Conservation (phyloP, 2,797 vertebrate species). For the Phrynocephalus forsythii region DNA sequence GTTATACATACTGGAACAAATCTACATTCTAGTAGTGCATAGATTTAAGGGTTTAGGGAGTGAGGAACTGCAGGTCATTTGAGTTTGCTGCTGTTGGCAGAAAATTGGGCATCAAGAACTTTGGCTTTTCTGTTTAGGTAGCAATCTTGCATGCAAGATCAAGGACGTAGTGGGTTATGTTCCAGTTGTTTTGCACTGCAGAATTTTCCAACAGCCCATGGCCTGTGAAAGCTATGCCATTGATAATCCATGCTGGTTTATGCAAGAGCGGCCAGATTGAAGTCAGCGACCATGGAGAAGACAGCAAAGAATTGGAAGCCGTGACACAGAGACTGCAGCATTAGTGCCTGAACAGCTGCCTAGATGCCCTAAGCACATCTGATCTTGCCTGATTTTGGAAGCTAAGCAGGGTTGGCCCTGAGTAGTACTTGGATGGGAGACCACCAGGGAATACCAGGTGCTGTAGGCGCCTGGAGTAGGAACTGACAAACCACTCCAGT, state of each 20-base stretch:
- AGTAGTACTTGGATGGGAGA: no score
- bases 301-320: neutral
- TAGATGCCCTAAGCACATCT: no score
- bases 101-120: neutral
- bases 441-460: no score
- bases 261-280: neutral
- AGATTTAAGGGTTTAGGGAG: no score
- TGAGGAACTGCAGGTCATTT: no score
- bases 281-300: neutral
- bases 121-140: neutral
- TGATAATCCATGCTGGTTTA: neutral
- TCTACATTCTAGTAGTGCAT: no score
- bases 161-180: neutral
- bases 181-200: neutral
- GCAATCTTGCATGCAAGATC: neutral
- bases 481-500: no score
- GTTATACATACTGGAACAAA: neutral
- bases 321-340: neutral
- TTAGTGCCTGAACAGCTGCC: neutral
- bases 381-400: no score
- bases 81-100: neutral
- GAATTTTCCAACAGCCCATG: neutral
- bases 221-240: neutral
- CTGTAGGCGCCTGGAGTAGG: no score
- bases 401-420: no score